phyloP scores from a whole-genome alignment of 2,888 invertebrate genomes.

The Embidobia sp. region DNA sequence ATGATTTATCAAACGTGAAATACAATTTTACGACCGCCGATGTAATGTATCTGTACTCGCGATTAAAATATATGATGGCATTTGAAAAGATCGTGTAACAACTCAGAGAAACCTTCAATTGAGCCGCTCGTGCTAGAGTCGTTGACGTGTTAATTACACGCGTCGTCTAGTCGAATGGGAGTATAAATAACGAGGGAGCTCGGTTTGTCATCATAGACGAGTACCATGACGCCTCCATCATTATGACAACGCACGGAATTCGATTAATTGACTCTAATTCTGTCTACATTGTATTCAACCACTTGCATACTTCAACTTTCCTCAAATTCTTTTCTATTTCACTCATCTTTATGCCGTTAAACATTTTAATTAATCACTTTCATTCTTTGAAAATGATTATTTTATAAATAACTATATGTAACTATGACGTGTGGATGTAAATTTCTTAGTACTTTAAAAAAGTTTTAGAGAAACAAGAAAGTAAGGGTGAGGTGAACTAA shows the following conservation, averaged over 20 bases:
- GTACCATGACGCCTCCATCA: constrained; percentile 32
- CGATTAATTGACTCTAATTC: constrained; percentile 62
- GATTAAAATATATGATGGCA: constrained; percentile 42
- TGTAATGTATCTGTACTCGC: constrained; percentile 3
- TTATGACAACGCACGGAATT: constrained; percentile 44
- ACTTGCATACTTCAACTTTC: no score
- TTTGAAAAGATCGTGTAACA: constrained; percentile 48
- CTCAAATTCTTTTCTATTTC: no score
- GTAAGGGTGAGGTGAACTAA: no score
- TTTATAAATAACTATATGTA: no score
- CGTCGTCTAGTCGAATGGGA: constrained; percentile 45
- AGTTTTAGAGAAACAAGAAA: no score
- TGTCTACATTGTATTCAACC: no score
- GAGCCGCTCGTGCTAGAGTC: constrained; percentile 44
- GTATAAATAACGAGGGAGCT: constrained; percentile 50
- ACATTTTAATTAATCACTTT: no score
- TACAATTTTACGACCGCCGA: background rate
- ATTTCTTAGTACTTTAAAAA: no score
- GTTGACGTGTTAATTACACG: constrained; percentile 62
- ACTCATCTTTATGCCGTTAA: no score
- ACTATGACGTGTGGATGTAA: no score
- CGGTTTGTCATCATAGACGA: constrained; percentile 46
- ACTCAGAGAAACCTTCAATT: constrained; percentile 40
- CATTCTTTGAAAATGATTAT: no score
- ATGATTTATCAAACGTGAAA: constrained; percentile 20